phyloP scores from a whole-genome alignment of 2,888 invertebrate genomes.

The Cheilosia grossa region DNA sequence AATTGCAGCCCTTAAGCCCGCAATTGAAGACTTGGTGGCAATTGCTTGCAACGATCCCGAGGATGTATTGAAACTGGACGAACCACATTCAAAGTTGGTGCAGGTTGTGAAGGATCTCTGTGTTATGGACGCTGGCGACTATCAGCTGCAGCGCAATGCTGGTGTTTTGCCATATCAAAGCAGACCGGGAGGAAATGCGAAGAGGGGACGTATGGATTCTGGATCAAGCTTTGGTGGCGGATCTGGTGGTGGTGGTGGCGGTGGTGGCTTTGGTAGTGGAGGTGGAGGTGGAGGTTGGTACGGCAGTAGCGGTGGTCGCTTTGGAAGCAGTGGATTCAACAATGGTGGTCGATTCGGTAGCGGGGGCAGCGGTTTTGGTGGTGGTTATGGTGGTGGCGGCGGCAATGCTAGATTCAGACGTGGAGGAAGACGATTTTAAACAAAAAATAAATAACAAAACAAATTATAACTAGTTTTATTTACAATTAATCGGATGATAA shows the following conservation, averaged over 20 bases:
- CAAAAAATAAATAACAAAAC: conserved; percentile 4
- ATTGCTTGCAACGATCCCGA: conserved; percentile 92
- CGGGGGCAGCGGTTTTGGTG: background rate
- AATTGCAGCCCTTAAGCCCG: conserved; percentile 93
- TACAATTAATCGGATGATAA: conserved; percentile 20
- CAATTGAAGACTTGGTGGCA: conserved; percentile 93
- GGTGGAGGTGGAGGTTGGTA: conserved; percentile 38
- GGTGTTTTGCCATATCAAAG: conserved; percentile 80
- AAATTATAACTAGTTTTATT: conserved; percentile 11
- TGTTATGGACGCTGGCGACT: conserved; percentile 90
- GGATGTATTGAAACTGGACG: conserved; percentile 85
- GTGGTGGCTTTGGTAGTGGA: conserved; percentile 24
- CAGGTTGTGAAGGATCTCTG: conserved; percentile 90
- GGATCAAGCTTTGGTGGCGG: conserved; percentile 74
- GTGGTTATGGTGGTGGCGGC: background rate
- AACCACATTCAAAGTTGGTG: conserved; percentile 84
- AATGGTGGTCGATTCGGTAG: conserved; percentile 66
- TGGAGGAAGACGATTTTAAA: conserved; percentile 70
- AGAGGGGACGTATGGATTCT: conserved; percentile 76
- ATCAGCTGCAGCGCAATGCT: conserved; percentile 86
- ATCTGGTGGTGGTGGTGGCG: conserved; percentile 38
- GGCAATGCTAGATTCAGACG: background rate
- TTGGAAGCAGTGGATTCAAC: conserved; percentile 27
- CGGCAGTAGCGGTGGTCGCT: conserved; percentile 73
- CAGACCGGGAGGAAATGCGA: conserved; percentile 77